Conservation (phyloP, 2,888 invertebrate species). For the Gari tellinella region DNA sequence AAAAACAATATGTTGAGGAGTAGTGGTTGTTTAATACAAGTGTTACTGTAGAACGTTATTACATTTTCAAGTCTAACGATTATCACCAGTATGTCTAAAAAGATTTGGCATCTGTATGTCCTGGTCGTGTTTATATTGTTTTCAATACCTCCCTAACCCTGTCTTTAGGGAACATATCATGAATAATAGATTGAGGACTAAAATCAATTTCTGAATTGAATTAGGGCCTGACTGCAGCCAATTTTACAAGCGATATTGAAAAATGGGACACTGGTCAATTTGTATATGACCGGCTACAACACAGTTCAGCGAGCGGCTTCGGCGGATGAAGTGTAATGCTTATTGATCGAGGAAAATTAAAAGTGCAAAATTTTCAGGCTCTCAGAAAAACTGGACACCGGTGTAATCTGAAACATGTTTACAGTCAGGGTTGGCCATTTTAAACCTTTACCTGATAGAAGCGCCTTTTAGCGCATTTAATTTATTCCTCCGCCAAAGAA, state of each 20-base stretch:
- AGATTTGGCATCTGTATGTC: constrained; percentile 6
- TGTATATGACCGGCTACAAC: constrained; percentile 41
- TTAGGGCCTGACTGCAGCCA: constrained; percentile 53
- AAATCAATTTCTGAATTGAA: constrained; percentile 63
- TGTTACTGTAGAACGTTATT: too few relatives aligned
- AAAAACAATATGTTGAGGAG: too few relatives aligned
- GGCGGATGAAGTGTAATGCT: background rate
- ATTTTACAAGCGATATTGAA: constrained; percentile 61
- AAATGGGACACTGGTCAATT: constrained; percentile 58
- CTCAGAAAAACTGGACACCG: too few relatives aligned
- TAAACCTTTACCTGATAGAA: too few relatives aligned
- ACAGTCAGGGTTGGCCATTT: too few relatives aligned
- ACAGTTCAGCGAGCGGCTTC: constrained; percentile 1
- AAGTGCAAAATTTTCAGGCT: too few relatives aligned
- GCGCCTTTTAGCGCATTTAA: too few relatives aligned
- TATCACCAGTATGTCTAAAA: too few relatives aligned
- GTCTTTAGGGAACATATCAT: constrained; percentile 53
- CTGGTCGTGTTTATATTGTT: constrained; percentile 47
- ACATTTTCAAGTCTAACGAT: too few relatives aligned
- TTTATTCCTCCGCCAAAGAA: too few relatives aligned
- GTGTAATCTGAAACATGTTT: too few relatives aligned
- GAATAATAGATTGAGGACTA: constrained; percentile 56
- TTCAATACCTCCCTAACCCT: constrained; percentile 48
- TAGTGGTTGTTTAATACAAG: too few relatives aligned
- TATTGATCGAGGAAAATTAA: background rate